Percentiles rank a stretch among this genome's conserved stretches.
Conservation (phyloP, 2,797 vertebrate species). For the Benthosema pterotum region DNA sequence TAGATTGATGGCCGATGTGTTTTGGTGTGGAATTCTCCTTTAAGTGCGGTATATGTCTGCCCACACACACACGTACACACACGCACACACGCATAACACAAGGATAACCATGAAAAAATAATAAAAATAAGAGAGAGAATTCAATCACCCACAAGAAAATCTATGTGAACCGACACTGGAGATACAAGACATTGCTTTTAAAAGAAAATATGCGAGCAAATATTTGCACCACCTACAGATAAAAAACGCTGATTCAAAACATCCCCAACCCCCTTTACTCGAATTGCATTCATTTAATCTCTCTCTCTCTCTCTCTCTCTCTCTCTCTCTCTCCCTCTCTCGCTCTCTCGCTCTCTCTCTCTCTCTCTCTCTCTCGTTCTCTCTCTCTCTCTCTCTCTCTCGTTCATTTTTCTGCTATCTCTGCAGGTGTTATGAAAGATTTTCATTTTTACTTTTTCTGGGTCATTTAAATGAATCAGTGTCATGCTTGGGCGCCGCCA, state of each 20-base stretch:
- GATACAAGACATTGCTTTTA: constrained; percentile 43
- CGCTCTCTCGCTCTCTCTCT: no score
- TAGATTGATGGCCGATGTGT: no score
- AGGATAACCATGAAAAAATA: no score
- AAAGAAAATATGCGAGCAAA: constrained; percentile 52
- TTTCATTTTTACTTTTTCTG: constrained; percentile 20
- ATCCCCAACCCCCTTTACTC: not conserved
- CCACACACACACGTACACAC: no score
- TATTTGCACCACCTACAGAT: constrained; percentile 50
- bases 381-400: no score
- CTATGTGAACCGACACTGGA: constrained; percentile 23
- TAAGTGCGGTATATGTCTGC: no score
- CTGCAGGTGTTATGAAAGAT: constrained; percentile 64
- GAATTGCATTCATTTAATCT: constrained; percentile 15
- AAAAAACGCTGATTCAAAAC: constrained; percentile 67
- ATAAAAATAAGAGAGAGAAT: no score
- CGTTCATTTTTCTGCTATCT: constrained; percentile 64
- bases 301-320: no score
- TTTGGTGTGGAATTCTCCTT: no score
- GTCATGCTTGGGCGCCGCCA: constrained; percentile 69
- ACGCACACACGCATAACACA: no score
- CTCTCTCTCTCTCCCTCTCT: no score
- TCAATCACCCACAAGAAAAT: constrained; percentile 37
- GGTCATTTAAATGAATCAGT: constrained; percentile 71
- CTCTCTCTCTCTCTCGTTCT: no score